Evolutionary conservation across 1,140 invertebrate species (phyloP).

Genomic region (Caenorhabditis briggsae): DNA sequence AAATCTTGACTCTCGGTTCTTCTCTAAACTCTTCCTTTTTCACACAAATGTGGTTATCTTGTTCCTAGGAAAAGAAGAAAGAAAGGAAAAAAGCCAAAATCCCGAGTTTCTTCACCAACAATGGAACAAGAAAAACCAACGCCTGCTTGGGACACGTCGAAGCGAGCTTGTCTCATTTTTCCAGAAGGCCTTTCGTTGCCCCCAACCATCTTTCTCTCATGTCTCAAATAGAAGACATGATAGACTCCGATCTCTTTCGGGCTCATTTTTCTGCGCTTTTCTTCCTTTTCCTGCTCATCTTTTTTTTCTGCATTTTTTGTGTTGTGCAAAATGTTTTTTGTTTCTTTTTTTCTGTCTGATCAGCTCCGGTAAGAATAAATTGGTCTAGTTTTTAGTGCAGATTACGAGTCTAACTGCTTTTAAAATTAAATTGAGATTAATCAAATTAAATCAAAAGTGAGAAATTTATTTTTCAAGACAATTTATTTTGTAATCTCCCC

Average conservation of each 20-base stretch:
- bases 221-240: slow-evolving; percentile 14
- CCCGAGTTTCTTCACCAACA: slow-evolving; percentile 15
- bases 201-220: slow-evolving; percentile 9
- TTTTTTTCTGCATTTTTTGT: slow-evolving; percentile 29
- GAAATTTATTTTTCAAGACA: too few species aligned
- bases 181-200: neutral
- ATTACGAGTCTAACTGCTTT: too few species aligned
- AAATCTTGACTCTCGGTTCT: neutral
- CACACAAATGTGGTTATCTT: slow-evolving; percentile 32
- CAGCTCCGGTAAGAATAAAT: neutral
- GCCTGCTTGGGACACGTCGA: slow-evolving; percentile 20
- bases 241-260: slow-evolving; percentile 23
- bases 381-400: too few species aligned
- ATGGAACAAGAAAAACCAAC: slow-evolving; percentile 45
- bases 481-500: too few species aligned
- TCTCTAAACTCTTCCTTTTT: neutral
- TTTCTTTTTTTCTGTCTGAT: neutral
- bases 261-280: slow-evolving; percentile 34
- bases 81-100: neutral
- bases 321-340: slow-evolving; percentile 41
- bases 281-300: slow-evolving; percentile 43
- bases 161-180: slow-evolving; percentile 40
- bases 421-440: too few species aligned
- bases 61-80: neutral
- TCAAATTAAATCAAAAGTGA: too few species aligned